A percentile compares a stretch with the other conserved stretches of the same genome.
phyloP scores from a whole-genome alignment of 2,888 invertebrate genomes.

The Marasmarcha lunaedactyla region DNA sequence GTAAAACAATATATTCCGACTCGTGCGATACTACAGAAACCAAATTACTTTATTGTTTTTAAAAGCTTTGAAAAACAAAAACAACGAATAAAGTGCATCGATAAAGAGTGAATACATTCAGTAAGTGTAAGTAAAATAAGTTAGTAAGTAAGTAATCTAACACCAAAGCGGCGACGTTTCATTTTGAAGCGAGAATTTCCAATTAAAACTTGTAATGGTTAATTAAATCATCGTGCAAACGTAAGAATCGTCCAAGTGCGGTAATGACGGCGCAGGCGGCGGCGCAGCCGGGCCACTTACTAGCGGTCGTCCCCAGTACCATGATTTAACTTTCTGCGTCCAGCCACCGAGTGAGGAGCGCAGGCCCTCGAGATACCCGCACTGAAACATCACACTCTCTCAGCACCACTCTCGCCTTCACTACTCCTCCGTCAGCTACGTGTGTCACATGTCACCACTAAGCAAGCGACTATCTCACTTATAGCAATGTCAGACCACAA shows the following conservation, averaged over 20 bases:
- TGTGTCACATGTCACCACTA: background rate
- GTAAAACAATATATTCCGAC: constrained; percentile 29
- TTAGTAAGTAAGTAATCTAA: constrained; percentile 30
- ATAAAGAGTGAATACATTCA: constrained; percentile 54
- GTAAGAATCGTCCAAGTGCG: constrained; percentile 62
- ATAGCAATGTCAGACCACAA: too few species aligned
- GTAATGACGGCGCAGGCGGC: constrained; percentile 50
- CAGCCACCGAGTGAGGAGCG: constrained; percentile 95
- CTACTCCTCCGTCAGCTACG: constrained; percentile 13
- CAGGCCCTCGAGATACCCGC: constrained; percentile 93
- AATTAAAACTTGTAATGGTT: constrained; percentile 27
- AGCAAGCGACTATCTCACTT: too few species aligned
- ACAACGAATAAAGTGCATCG: constrained; percentile 61
- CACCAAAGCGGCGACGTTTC: constrained; percentile 58
- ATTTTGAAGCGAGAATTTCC: constrained; percentile 56
- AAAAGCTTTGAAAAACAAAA: constrained; percentile 34
- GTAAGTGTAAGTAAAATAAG: constrained; percentile 32
- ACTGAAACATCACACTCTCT: constrained; percentile 78
- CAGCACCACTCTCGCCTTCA: constrained; percentile 47
- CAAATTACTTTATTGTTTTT: constrained; percentile 7
- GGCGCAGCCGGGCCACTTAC: constrained; percentile 79
- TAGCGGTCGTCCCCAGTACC: constrained; percentile 97
- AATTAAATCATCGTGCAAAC: constrained; percentile 56
- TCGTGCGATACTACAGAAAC: constrained; percentile 40
- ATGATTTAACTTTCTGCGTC: constrained; percentile 96